Evolutionary conservation across 2,888 invertebrate genomes (phyloP), one percentile per base, ranked within the genome.

Genomic region (Chironomus tentans): DNA sequence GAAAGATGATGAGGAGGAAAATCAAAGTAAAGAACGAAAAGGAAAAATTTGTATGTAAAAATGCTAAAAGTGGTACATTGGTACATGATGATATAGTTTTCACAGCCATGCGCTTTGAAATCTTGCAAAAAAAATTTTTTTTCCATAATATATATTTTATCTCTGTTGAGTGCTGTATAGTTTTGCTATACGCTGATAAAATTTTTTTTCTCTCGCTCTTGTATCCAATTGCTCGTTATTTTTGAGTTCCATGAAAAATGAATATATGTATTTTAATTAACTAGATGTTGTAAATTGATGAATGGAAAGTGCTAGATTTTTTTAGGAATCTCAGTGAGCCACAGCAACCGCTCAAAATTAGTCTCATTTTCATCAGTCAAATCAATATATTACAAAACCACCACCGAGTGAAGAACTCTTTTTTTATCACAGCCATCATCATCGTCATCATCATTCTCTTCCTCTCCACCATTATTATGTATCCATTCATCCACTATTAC

Each of bases 81-180:
- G 15, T 22, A 24, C 22, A 24, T 24, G 65, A 65, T 28, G 72
- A 38, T 73, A 38, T 73, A 73, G 72, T 73, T 73, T 71, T 71
- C 24, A 22, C 72, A 18, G 72, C 22, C 72, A 73, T 73, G 72
- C 72, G 72, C 72, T 65, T 65, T 65, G 21, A 65, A 65, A 65
- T 65, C 21, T 62, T 21, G 22, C 10, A 13, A 24, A 22, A 24
- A 65, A 65, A 65, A 24, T 24, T 65, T 21, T 65, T 65, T 24
- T 65, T 65, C 22, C 62, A 65, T 12, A 65, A 65, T 22, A 24
- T 13, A 21, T 65, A 56, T 56, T 21, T 24, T 22, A 22, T 22
- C 12, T 24, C 21, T 24, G 65, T 65, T 24, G 12, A 24, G 22
- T 38, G 38, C 38, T 38, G 38, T 38, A 38, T 38, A 38, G 38